Conservation (phyloP, 2,113 vertebrate genomes). For the Nesoenas mayeri region DNA sequence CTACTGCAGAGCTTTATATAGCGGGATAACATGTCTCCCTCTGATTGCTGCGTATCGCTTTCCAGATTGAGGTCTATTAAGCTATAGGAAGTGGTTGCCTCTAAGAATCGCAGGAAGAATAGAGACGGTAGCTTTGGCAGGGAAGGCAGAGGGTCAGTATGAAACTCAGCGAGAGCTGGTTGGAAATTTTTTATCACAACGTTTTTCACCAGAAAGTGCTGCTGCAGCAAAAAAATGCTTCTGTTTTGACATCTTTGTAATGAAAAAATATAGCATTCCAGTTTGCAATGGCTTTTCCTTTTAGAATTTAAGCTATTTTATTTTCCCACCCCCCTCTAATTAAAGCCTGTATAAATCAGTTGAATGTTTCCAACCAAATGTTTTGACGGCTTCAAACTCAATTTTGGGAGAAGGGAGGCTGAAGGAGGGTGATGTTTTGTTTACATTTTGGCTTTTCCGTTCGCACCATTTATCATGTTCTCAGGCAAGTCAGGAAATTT, state of each 20-base stretch:
- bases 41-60: not conserved
- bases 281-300: not conserved
- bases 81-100: not conserved
- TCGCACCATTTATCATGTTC: constrained; percentile 44
- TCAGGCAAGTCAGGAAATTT: constrained; percentile 14
- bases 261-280: constrained; percentile 29
- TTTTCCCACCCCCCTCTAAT: not conserved
- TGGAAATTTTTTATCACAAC: constrained; percentile 6
- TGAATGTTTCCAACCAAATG: constrained; percentile 4
- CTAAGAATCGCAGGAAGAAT: not conserved
- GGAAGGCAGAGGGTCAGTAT: constrained; percentile 12
- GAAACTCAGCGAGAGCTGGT: not conserved
- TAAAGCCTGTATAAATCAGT: constrained; percentile 5
- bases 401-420: not conserved
- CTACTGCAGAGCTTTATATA: constrained; percentile 16
- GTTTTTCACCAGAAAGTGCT: constrained; percentile 27
- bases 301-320: not conserved
- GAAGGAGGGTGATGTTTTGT: not conserved
- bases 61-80: not conserved
- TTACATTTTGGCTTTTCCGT: constrained; percentile 41
- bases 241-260: constrained; percentile 54
- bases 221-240: not conserved
- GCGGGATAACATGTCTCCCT: not conserved
- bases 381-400: constrained; percentile 13
- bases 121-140: not conserved